phyloP scores from a whole-genome alignment of 1,140 invertebrate species.

The Drosophila arizonae region DNA sequence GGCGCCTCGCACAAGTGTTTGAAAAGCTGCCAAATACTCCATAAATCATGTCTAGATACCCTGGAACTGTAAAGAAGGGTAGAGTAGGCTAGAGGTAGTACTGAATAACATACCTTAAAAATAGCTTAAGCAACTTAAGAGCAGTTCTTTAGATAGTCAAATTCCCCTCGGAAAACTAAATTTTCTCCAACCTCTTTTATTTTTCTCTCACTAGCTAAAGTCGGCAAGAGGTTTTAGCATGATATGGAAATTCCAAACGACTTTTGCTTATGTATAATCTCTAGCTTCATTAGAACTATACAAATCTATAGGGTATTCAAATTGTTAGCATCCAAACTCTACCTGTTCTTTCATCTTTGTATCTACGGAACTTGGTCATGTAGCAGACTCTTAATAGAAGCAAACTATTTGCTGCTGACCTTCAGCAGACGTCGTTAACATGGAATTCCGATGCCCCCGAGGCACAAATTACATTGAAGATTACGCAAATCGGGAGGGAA shows the following conservation, averaged over 20 bases:
- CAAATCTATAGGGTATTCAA: too few relatives aligned
- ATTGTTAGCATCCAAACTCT: not conserved
- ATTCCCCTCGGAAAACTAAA: too few relatives aligned
- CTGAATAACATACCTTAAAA: too few relatives aligned
- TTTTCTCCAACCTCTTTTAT: too few relatives aligned
- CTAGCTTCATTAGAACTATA: too few relatives aligned
- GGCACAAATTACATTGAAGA: slow-evolving; percentile 8
- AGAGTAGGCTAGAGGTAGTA: too few relatives aligned
- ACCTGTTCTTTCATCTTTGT: not conserved
- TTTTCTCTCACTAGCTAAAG: too few relatives aligned
- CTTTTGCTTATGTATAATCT: too few relatives aligned
- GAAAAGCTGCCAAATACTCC: slow-evolving; percentile 12
- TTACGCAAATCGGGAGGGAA: slow-evolving; percentile 53
- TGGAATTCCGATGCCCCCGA: slow-evolving; percentile 13
- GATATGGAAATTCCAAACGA: too few relatives aligned
- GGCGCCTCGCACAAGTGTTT: slow-evolving; percentile 18
- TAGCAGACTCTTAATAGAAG: not conserved
- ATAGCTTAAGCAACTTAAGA: too few relatives aligned
- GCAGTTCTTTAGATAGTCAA: not conserved
- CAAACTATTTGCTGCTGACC: slow-evolving; percentile 14
- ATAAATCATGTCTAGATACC: slow-evolving; percentile 33
- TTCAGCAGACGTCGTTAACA: slow-evolving; percentile 37
- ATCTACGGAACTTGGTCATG: not conserved
- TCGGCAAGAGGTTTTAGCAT: too few relatives aligned
- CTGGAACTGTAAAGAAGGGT: not conserved